Evolutionary conservation across 2,888 invertebrate species (phyloP).

Genomic region (Acholoe squamosa): DNA sequence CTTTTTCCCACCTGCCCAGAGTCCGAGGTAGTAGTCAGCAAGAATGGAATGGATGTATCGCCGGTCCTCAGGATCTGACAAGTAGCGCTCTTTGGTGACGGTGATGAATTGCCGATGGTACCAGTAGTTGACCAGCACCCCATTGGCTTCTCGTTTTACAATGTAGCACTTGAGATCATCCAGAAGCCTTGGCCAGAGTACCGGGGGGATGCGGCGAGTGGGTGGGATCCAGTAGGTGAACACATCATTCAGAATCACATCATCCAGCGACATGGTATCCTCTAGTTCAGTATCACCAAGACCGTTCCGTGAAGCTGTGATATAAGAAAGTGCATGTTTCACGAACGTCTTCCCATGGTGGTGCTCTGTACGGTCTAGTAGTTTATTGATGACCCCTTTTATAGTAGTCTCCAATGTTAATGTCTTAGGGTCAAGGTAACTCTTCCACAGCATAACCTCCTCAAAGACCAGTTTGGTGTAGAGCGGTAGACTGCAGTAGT

Average conservation of each 20-base stretch:
- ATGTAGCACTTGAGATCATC: slow-evolving; percentile 72
- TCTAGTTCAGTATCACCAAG: slow-evolving; percentile 65
- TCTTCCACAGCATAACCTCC: slow-evolving; percentile 72
- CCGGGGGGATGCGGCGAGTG: slow-evolving; percentile 75
- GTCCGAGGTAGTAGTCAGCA: slow-evolving; percentile 79
- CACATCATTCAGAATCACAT: slow-evolving; percentile 72
- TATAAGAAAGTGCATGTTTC: slow-evolving; percentile 71
- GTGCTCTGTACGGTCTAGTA: slow-evolving; percentile 72
- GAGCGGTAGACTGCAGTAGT: slow-evolving; percentile 72
- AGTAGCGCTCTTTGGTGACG: slow-evolving; percentile 70
- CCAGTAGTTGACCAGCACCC: slow-evolving; percentile 72
- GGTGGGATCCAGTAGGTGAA: slow-evolving; percentile 75
- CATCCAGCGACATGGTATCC: slow-evolving; percentile 72
- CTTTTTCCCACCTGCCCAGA: slow-evolving; percentile 76
- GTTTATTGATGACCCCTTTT: slow-evolving; percentile 73
- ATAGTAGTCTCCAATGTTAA: slow-evolving; percentile 71
- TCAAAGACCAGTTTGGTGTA: slow-evolving; percentile 73
- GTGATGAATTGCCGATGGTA: slow-evolving; percentile 72
- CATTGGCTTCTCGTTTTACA: slow-evolving; percentile 74
- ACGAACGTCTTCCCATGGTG: slow-evolving; percentile 72
- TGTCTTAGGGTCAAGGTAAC: slow-evolving; percentile 66
- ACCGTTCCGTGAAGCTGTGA: slow-evolving; percentile 71
- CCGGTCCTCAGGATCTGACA: slow-evolving; percentile 66
- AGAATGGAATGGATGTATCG: slow-evolving; percentile 74
- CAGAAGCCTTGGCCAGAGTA: slow-evolving; percentile 72